A percentile compares a stretch with the other conserved stretches of the same genome.
Evolutionary conservation across 1,140 invertebrate genomes (phyloP).

Genomic region (Artemia franciscana): DNA sequence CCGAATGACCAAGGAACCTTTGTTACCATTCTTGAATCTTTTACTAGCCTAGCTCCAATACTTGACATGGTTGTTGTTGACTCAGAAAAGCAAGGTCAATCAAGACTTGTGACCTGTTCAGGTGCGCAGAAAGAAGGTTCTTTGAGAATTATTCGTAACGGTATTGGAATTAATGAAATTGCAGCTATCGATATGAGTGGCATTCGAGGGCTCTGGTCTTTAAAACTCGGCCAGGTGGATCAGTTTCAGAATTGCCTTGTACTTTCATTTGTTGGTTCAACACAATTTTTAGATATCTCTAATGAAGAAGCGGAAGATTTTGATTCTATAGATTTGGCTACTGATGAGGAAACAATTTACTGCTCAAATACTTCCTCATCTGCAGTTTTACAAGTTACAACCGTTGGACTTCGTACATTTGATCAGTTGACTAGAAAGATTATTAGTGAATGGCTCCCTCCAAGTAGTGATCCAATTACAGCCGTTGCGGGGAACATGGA

Average conservation of each 20-base stretch:
- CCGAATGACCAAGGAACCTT: slow-evolving; percentile 67
- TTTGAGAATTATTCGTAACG: slow-evolving; percentile 84
- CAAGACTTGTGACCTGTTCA: slow-evolving; percentile 91
- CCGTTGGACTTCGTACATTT: not conserved
- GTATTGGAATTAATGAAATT: slow-evolving; percentile 92
- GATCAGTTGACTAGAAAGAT: not conserved
- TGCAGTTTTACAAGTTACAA: slow-evolving; percentile 2
- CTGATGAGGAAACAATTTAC: not conserved
- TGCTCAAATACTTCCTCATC: not conserved
- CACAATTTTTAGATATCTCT: slow-evolving; percentile 26
- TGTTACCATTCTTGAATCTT: slow-evolving; percentile 81
- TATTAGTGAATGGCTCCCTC: slow-evolving; percentile 47
- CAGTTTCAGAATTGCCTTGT: slow-evolving; percentile 68
- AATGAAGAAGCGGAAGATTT: slow-evolving; percentile 10
- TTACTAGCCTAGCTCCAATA: slow-evolving; percentile 90
- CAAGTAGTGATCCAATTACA: slow-evolving; percentile 48
- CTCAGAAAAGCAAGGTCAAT: slow-evolving; percentile 85
- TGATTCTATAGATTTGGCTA: not conserved
- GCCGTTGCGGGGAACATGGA: slow-evolving; percentile 60
- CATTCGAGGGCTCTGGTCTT: slow-evolving; percentile 91
- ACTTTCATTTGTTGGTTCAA: slow-evolving; percentile 80
- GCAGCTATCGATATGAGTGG: slow-evolving; percentile 87
- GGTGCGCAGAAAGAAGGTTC: slow-evolving; percentile 94
- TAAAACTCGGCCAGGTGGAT: slow-evolving; percentile 40
- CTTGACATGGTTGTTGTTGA: slow-evolving; percentile 89